Percentiles rank a stretch among this genome's conserved stretches.
These are phyloP conservation scores for Zaprionus lineosus DNA, from an alignment of 2,888 invertebrate species.

Conservation along the genomic window DNA sequence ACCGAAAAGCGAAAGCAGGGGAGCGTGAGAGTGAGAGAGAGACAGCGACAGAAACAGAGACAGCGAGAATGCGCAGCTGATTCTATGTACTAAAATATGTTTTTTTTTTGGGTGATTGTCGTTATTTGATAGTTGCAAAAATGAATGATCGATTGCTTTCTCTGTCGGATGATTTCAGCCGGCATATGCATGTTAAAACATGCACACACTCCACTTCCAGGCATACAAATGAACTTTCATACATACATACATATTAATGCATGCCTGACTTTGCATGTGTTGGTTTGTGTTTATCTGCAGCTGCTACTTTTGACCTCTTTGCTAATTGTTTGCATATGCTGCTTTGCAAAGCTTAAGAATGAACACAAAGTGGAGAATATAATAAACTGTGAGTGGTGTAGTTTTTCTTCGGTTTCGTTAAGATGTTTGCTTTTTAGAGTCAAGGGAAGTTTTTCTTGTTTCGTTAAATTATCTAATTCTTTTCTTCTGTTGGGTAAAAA, in stretches of 20 bases:
- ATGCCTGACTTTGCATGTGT: background rate
- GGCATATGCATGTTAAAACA: too few relatives aligned
- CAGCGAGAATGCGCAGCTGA: conserved; percentile 44
- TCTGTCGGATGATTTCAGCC: background rate
- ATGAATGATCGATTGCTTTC: too few relatives aligned
- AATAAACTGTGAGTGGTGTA: too few relatives aligned
- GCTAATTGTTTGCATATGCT: conserved; percentile 11
- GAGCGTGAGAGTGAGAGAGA: background rate
- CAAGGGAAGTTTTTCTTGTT: too few relatives aligned
- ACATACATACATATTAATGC: background rate
- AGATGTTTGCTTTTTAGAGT: too few relatives aligned
- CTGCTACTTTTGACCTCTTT: conserved; percentile 12
- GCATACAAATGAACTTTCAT: background rate
- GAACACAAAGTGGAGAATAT: background rate
- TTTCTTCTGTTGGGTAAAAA: too few relatives aligned
- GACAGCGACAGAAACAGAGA: too few relatives aligned
- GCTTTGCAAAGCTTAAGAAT: background rate
- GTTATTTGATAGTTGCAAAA: too few relatives aligned
- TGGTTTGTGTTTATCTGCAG: background rate
- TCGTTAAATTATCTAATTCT: too few relatives aligned
- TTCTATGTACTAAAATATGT: too few relatives aligned
- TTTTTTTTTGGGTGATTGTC: too few relatives aligned
- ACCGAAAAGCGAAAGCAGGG: conserved; percentile 35
- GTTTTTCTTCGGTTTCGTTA: too few relatives aligned
- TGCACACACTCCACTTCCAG: background rate